Evolutionary conservation across 2,888 invertebrate species (phyloP), one percentile per base, ranked within the genome.

Genomic region (Drosophila greeni): DNA sequence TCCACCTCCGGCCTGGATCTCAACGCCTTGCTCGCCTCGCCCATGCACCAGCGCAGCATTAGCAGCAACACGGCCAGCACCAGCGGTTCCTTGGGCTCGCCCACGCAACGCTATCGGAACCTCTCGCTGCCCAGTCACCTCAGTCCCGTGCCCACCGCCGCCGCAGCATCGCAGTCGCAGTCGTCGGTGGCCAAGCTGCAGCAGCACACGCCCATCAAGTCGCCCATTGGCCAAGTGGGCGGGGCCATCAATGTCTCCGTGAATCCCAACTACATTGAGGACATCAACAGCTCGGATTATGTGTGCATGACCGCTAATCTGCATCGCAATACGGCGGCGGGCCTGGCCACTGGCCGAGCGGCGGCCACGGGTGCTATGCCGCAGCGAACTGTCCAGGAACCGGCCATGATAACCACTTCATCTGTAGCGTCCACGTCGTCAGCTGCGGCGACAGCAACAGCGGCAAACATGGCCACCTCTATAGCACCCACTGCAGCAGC

Each of bases 251-350:
- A 88, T 76, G 86, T 88, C 5, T 87, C 88, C 3, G 82, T 88
- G 18, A 88, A 88, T 82, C 88, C 89, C 11, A 88, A 89, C 72
- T 89, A 91, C 85, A 90, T 91, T 39, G 94, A 94, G 65, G 94
- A 94, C 72, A 92, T 93, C 18, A 94, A 94, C 86, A 93, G 93
- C 66, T 93, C 94, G 16, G 95, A 95, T 85, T 95, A 95, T 89
- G 95, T 95, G 24, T 94, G 95, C 82, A 95, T 95, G 95, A 94
- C 94, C 14, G 94, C 94, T n/a, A 93, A 92, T 36, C 90, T 92
- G 55, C 86, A 85, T 65, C 75, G 86, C 52, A 76, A 55, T 57
- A 24, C 58, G 9, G 8, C 42, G 6, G 49, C 51, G n/a, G 48
- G 42, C 2, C 9, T 68, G 45, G 66, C 58, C n/a, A 67, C 68